Evolutionary conservation across 2,113 vertebrate species (phyloP).

Genomic region (Lamprotornis superbus): DNA sequence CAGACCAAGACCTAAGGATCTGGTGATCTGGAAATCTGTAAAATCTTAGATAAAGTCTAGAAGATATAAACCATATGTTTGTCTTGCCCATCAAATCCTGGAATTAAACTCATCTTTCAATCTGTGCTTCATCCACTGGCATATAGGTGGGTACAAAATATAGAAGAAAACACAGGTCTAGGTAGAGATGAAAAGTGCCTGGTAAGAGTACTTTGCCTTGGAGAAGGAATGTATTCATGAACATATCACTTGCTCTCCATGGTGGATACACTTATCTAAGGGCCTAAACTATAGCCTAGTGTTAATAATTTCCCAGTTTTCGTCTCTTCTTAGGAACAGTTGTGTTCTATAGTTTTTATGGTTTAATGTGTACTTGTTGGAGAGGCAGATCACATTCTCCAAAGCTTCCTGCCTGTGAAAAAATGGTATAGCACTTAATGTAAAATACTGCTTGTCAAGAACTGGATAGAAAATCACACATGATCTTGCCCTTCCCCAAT

Average conservation of each 20-base stretch:
- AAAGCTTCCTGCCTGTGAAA: constrained; percentile 14
- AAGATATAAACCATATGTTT: not conserved
- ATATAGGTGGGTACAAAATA: not conserved
- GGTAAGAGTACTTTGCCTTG: not conserved
- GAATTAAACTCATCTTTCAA: not conserved
- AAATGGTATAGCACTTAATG: constrained; percentile 44
- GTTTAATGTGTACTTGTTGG: not conserved
- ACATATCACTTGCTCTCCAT: not conserved
- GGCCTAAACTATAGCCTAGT: not conserved
- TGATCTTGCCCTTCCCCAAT: constrained; percentile 63
- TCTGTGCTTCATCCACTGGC: not conserved
- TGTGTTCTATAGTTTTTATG: not conserved
- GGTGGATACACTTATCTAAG: not conserved
- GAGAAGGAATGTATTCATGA: not conserved
- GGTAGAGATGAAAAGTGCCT: not conserved
- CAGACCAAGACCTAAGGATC: not conserved
- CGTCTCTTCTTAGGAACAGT: not conserved
- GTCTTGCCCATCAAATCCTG: not conserved
- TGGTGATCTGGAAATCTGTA: not conserved
- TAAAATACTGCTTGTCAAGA: constrained; percentile 64
- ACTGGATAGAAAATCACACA: constrained; percentile 57
- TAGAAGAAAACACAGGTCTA: not conserved
- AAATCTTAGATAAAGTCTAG: not conserved
- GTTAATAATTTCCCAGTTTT: not conserved
- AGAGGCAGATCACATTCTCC: constrained; percentile 12